Evolutionary conservation across 2,888 invertebrate species (phyloP).

Genomic region (Aphidius colemani): DNA sequence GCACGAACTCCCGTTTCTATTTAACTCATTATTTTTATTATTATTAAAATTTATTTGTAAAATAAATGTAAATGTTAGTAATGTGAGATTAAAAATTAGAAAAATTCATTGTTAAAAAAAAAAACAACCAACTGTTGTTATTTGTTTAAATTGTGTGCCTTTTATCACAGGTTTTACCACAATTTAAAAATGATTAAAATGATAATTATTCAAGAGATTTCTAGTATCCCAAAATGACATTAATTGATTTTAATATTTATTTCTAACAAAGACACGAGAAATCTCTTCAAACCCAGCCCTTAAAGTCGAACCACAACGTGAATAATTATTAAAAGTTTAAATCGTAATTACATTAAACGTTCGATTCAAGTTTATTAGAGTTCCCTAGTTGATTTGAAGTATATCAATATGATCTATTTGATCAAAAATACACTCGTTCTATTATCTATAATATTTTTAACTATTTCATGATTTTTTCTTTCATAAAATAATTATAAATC

Average conservation of each 20-base stretch:
- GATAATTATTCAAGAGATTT: slow-evolving; percentile 12
- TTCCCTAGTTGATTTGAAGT: neutral
- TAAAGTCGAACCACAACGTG: slow-evolving; percentile 56
- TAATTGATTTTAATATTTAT: slow-evolving; percentile 2
- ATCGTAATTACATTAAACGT: slow-evolving; percentile 40
- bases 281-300: slow-evolving; percentile 45
- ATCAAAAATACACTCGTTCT: neutral
- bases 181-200: slow-evolving; percentile 26
- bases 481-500: no score
- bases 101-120: neutral
- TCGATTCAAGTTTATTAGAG: slow-evolving; percentile 56
- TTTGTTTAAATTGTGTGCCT: slow-evolving; percentile 32
- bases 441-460: no score
- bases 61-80: slow-evolving; percentile 26
- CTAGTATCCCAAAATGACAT: slow-evolving; percentile 6
- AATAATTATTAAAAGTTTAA: neutral
- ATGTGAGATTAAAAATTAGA: slow-evolving; percentile 17
- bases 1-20: slow-evolving; percentile 55
- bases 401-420: neutral
- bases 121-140: slow-evolving; percentile 22
- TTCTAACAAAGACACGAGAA: slow-evolving; percentile 39
- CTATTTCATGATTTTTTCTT: no score
- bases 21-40: slow-evolving; percentile 18
- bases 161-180: slow-evolving; percentile 57
- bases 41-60: slow-evolving; percentile 22